These are phyloP conservation scores for Euura saliciscinereae DNA, from an alignment of 1,140 invertebrate genomes.

Conservation along the genomic window DNA sequence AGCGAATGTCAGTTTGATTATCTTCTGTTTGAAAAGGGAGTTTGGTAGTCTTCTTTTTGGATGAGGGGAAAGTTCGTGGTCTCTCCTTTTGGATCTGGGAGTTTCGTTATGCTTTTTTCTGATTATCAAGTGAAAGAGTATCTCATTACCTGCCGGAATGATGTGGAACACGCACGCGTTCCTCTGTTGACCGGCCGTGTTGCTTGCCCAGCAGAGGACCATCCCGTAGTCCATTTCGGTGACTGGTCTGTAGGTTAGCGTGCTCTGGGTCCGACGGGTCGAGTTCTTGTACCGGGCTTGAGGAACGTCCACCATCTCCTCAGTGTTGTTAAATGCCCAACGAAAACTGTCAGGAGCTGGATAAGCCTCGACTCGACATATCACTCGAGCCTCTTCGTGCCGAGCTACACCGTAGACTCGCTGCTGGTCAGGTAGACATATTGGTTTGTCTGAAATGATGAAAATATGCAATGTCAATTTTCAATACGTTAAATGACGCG, in stretches of 20 bases:
- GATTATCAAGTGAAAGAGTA: no score
- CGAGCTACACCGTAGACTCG: slow-evolving; percentile 84
- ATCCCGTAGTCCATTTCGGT: slow-evolving; percentile 78
- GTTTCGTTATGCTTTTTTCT: no score
- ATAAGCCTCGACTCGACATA: slow-evolving; percentile 87
- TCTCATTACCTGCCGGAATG: slow-evolving; percentile 66
- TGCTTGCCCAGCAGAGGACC: slow-evolving; percentile 70
- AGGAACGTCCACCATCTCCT: slow-evolving; percentile 78
- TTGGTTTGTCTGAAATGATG: slow-evolving; percentile 76
- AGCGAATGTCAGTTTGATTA: no score
- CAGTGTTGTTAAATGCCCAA: slow-evolving; percentile 90
- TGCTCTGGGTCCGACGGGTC: slow-evolving; percentile 68
- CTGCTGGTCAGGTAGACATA: slow-evolving; percentile 80
- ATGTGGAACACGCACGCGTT: slow-evolving; percentile 74
- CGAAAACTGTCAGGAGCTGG: slow-evolving; percentile 82
- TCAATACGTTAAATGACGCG: no score
- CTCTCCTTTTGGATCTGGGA: no score
- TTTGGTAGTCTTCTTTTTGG: no score
- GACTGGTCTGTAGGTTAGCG: slow-evolving; percentile 79
- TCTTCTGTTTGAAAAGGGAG: no score
- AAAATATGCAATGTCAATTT: no score
- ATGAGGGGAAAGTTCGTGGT: no score
- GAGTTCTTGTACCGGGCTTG: slow-evolving; percentile 66
- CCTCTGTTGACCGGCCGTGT: slow-evolving; percentile 70
- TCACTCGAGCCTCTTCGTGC: slow-evolving; percentile 78